phyloP scores from a whole-genome alignment of 1,140 invertebrate species.

The Teleopsis dalmanni region DNA sequence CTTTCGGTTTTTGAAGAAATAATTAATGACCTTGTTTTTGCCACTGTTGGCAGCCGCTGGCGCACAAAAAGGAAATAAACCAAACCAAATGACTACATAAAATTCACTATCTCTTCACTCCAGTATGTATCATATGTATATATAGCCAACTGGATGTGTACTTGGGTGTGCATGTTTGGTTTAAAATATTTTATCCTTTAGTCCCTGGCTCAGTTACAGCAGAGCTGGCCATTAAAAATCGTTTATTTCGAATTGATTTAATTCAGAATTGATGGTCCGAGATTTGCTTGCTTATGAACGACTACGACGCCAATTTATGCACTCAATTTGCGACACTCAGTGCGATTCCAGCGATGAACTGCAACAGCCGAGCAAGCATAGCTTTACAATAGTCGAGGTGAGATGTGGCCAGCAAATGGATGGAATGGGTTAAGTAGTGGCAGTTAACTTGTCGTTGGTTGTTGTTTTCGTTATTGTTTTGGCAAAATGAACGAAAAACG shows the following conservation, averaged over 20 bases:
- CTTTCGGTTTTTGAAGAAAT: conserved; percentile 42
- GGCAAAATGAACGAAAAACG: conserved; percentile 19
- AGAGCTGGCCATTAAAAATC: conserved; percentile 38
- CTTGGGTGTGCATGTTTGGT: not conserved
- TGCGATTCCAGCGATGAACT: too few species aligned
- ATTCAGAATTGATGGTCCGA: conserved; percentile 34
- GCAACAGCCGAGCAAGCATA: too few species aligned
- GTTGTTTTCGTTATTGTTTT: conserved; percentile 1
- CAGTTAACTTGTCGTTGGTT: not conserved
- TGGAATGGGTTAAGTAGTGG: too few species aligned
- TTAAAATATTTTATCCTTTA: not conserved
- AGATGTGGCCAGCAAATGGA: too few species aligned
- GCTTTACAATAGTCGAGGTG: too few species aligned
- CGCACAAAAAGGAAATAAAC: not conserved
- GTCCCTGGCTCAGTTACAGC: not conserved
- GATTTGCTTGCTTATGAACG: not conserved
- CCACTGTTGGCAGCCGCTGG: conserved; percentile 27
- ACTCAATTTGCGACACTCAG: conserved; percentile 42
- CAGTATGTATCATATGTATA: too few species aligned
- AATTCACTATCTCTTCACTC: too few species aligned
- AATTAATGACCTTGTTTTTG: conserved; percentile 45
- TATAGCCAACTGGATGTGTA: not conserved
- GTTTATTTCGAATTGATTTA: conserved; percentile 46
- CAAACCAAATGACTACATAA: not conserved
- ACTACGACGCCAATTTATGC: conserved; percentile 36